These are phyloP conservation scores for Wasmannia auropunctata DNA, from an alignment of 1,140 invertebrate genomes.

Conservation along the genomic window DNA sequence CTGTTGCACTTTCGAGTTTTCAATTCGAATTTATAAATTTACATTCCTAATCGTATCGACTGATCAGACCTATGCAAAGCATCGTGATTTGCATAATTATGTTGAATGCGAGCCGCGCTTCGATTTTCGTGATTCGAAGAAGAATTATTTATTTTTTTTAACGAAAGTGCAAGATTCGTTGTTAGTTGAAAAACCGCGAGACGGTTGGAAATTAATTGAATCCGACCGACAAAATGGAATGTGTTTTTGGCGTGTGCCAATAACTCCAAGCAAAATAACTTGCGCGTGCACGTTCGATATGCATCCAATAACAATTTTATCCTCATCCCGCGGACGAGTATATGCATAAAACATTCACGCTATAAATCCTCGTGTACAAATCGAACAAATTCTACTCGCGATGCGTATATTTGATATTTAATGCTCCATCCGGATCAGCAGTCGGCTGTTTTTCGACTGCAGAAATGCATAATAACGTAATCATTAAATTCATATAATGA, in stretches of 20 bases:
- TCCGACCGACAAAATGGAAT: slow-evolving; percentile 21
- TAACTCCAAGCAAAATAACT: slow-evolving; percentile 50
- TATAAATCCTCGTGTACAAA: slow-evolving; percentile 33
- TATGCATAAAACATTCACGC: slow-evolving; percentile 45
- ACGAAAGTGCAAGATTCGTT: background rate
- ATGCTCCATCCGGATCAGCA: background rate
- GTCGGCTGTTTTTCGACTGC: background rate
- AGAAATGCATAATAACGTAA: background rate
- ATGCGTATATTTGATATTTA: slow-evolving; percentile 11
- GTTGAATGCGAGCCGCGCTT: background rate
- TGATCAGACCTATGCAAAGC: background rate
- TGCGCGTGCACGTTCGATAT: slow-evolving; percentile 19
- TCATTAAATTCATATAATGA: slow-evolving; percentile 31
- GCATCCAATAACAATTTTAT: slow-evolving; percentile 52
- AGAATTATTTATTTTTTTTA: background rate
- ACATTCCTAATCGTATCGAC: background rate
- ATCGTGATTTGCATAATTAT: background rate
- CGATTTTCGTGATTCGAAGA: background rate
- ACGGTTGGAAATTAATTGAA: slow-evolving; percentile 26
- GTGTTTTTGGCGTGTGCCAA: slow-evolving; percentile 45
- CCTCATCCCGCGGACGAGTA: slow-evolving; percentile 23
- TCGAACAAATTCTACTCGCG: background rate
- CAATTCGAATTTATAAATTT: background rate
- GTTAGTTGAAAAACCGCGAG: background rate
- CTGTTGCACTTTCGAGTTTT: background rate